Conservation (phyloP, 2,113 vertebrate species). For the Naja naja region DNA sequence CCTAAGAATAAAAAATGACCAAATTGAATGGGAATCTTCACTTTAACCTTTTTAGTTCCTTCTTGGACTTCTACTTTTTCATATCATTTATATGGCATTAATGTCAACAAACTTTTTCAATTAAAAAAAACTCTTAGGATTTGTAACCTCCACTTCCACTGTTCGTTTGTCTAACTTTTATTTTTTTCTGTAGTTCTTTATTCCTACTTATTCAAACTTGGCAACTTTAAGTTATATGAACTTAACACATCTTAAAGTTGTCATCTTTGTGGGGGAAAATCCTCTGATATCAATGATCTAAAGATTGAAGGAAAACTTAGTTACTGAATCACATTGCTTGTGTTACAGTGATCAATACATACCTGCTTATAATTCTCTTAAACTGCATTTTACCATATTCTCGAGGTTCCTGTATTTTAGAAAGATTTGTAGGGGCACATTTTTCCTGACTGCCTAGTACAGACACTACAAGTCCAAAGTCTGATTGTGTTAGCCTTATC, state of each 20-base stretch:
- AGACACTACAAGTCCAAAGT: background rate
- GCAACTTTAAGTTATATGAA: background rate
- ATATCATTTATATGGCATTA: slow-evolving; percentile 33
- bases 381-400: background rate
- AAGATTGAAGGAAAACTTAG: background rate
- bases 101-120: slow-evolving; percentile 32
- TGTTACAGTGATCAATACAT: background rate
- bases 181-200: background rate
- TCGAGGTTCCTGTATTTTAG: background rate
- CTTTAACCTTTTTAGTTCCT: slow-evolving; percentile 30
- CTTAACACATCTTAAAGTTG: background rate
- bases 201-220: background rate
- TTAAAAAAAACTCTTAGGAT: slow-evolving; percentile 1
- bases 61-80: slow-evolving; percentile 31
- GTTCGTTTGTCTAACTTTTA: background rate
- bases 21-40: slow-evolving; percentile 9
- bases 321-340: background rate
- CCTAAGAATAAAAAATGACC: slow-evolving; percentile 14
- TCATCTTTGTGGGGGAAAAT: background rate
- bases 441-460: background rate
- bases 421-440: background rate
- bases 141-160: background rate
- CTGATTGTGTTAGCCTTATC: background rate
- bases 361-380: background rate
- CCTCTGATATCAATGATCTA: background rate